Conservation (phyloP, 2,888 invertebrate genomes). For the Sinodicranocentrus sp. region DNA sequence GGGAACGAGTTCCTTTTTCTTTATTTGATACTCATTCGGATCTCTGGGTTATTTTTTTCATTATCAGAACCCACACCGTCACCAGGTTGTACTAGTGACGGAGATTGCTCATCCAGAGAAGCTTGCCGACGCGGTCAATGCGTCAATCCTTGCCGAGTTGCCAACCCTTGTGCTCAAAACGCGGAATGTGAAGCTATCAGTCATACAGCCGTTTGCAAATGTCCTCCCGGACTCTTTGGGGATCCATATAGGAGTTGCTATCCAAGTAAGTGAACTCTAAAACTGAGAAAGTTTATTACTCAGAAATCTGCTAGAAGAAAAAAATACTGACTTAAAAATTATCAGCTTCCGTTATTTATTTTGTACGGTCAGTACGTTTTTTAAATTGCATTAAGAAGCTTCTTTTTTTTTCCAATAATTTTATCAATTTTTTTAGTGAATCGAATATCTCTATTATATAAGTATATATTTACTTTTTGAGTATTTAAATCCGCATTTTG, state of each 20-base stretch:
- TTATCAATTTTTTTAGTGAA: no score
- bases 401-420: no score
- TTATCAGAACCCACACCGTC: slow-evolving; percentile 79
- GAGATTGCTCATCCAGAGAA: slow-evolving; percentile 77
- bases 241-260: slow-evolving; percentile 89
- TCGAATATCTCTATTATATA: no score
- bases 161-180: slow-evolving; percentile 78
- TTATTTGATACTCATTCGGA: neutral
- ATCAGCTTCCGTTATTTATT: no score
- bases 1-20: neutral
- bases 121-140: slow-evolving; percentile 77
- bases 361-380: no score
- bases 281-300: no score
- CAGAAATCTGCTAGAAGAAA: no score
- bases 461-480: no score
- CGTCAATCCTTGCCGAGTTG: slow-evolving; percentile 78
- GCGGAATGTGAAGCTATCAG: slow-evolving; percentile 84
- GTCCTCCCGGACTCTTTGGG: slow-evolving; percentile 84
- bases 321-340: no score
- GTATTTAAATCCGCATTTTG: no score
- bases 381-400: no score
- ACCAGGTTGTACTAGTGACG: slow-evolving; percentile 82
- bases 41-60: neutral
- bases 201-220: slow-evolving; percentile 88
- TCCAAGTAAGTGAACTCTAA: slow-evolving; percentile 75